Conservation (phyloP, 1,140 invertebrate species). For the Nymphalis io region DNA sequence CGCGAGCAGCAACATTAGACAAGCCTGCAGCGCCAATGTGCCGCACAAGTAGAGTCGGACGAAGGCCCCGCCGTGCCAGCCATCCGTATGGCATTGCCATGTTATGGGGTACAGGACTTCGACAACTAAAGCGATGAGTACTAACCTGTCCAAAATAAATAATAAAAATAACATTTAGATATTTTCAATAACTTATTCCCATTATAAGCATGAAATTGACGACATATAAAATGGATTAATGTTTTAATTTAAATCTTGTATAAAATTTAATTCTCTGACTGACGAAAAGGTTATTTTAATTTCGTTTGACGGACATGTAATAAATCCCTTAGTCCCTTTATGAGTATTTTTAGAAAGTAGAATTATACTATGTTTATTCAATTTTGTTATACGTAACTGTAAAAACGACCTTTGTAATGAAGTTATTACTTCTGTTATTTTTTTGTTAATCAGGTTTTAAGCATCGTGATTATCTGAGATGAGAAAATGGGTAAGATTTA, state of each 20-base stretch:
- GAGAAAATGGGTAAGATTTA: too few relatives aligned
- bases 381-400: too few relatives aligned
- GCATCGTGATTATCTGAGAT: too few relatives aligned
- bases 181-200: too few relatives aligned
- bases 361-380: too few relatives aligned
- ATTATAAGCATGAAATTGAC: neutral
- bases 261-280: neutral
- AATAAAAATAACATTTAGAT: neutral
- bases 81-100: conserved; percentile 85
- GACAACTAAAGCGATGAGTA: conserved; percentile 84
- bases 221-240: neutral
- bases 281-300: neutral
- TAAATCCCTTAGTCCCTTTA: conserved; percentile 1
- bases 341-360: neutral
- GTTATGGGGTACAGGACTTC: conserved; percentile 75
- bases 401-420: too few relatives aligned
- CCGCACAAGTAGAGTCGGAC: conserved; percentile 86
- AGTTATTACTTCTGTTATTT: too few relatives aligned
- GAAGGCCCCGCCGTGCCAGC: conserved; percentile 84
- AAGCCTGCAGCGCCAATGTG: conserved; percentile 82
- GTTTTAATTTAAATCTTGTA: neutral
- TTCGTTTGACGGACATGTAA: neutral
- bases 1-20: conserved; percentile 83
- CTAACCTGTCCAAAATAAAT: conserved; percentile 79
- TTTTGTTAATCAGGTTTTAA: too few relatives aligned